Base-by-base conservation (phyloP, 2,888 invertebrate genomes). In the Empis livida region DNA sequence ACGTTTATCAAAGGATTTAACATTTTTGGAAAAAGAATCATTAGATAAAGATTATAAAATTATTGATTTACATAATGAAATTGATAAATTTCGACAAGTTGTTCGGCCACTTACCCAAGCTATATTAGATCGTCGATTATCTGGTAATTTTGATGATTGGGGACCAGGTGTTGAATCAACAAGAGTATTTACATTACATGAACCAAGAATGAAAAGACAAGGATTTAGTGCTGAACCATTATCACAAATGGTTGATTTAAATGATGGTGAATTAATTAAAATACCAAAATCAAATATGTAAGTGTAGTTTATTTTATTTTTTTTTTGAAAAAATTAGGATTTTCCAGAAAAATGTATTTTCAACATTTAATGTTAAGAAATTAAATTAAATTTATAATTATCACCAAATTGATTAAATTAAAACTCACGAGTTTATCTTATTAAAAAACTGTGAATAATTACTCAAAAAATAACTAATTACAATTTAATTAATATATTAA, bases 1-100 rank as follows among this genome's bases (percentile, higher is more conserved):
- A 44, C 58, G 62, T 46, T 53, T 63, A 35, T 60, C 59, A 11
- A 59, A 59, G 35, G 60, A 63, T 47, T 51, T 62, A 30, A 55
- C 56, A n/a, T 57, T 55, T 15, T 51, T 59, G 15, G 61, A 63
- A 44, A 56, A 57, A 40, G 57, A 61, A 43, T 61, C 60, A 31
- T 48, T 56, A 6, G 82, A 84, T 49, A 84, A 84, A 61, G 91
- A 92, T 58, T 77, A 79, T 1, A 78, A 80, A 53, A 88, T 93
- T 56, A 76, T 80, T 51, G 80, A 86, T 56, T 72, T 93, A 44
- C 82, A 82, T 58, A 85, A 84, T 63, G 88, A 90, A 71, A 82
- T 91, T 58, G 89, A 90, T 62, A 89, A 88, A 67, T 90, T 83
- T 65, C 76, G 84, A 51, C 84, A 84, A 67, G 83, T 88, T 45